A percentile compares a stretch with the other conserved stretches of the same genome.
These are phyloP conservation scores for Atractosteus spatula DNA, from an alignment of 2,113 vertebrate genomes.

Conservation along the genomic window DNA sequence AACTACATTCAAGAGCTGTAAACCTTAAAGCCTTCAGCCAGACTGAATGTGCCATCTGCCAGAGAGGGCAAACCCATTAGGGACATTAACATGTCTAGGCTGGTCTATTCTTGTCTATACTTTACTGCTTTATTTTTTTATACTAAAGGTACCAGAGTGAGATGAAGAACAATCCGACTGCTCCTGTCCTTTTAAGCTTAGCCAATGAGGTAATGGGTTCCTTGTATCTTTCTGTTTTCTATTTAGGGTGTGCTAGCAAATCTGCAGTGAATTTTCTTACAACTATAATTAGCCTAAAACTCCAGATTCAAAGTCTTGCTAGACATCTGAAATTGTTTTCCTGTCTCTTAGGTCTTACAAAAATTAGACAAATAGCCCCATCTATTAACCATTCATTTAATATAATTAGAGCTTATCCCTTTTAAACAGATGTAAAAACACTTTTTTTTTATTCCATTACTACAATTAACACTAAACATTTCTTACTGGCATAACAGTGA, in stretches of 20 bases:
- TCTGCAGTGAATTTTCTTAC: slow-evolving; percentile 52
- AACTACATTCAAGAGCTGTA: slow-evolving; percentile 61
- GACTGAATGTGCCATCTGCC: slow-evolving; percentile 65
- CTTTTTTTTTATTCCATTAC: slow-evolving; percentile 58
- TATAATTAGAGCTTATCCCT: slow-evolving; percentile 73
- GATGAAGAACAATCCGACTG: slow-evolving; percentile 73
- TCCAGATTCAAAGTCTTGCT: slow-evolving; percentile 57
- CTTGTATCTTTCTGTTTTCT: slow-evolving; percentile 45
- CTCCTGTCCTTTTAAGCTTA: slow-evolving; percentile 85
- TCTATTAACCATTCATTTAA: slow-evolving; percentile 87
- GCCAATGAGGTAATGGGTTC: slow-evolving; percentile 89
- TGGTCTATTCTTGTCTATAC: slow-evolving; percentile 63
- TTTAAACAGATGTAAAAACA: slow-evolving; percentile 72
- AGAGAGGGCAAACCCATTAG: slow-evolving; percentile 62
- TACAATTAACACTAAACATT: slow-evolving; percentile 61
- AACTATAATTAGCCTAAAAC: slow-evolving; percentile 65
- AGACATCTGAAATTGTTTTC: slow-evolving; percentile 67
- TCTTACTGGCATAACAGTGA: not conserved
- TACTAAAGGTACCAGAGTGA: slow-evolving; percentile 83
- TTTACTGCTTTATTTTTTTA: slow-evolving; percentile 44
- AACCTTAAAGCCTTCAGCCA: slow-evolving; percentile 55
- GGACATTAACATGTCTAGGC: slow-evolving; percentile 69
- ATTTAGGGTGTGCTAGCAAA: slow-evolving; percentile 48
- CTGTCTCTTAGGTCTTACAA: slow-evolving; percentile 82
- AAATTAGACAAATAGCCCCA: slow-evolving; percentile 81